Percentiles rank a stretch among this genome's conserved stretches.
These are phyloP conservation scores for Stegodyphus mimosarum DNA, from an alignment of 1,140 invertebrate genomes.

Conservation along the genomic window DNA sequence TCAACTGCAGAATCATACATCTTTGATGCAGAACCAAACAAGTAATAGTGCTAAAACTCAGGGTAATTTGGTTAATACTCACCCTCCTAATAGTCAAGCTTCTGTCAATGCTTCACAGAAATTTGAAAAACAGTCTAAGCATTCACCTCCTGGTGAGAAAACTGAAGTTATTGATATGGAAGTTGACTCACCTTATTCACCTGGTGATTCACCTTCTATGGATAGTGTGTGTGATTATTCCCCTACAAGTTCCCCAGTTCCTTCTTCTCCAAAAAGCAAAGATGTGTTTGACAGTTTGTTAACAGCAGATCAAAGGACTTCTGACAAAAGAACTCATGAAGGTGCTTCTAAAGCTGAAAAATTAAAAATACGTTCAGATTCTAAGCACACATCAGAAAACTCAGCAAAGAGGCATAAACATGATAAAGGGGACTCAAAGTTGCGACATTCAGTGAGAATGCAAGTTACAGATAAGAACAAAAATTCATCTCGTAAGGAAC, in stretches of 20 bases:
- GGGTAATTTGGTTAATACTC: not conserved
- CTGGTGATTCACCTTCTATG: slow-evolving; percentile 58
- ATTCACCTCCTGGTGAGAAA: slow-evolving; percentile 62
- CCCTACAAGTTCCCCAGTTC: slow-evolving; percentile 43
- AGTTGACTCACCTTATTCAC: slow-evolving; percentile 69
- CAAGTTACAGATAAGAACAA: slow-evolving; percentile 47
- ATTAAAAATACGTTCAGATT: slow-evolving; percentile 6
- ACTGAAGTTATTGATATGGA: slow-evolving; percentile 75
- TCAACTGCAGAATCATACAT: slow-evolving; percentile 18
- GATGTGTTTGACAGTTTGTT: slow-evolving; percentile 59
- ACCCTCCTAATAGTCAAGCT: not conserved
- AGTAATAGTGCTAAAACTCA: slow-evolving; percentile 36
- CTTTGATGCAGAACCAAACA: slow-evolving; percentile 38
- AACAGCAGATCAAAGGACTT: slow-evolving; percentile 40
- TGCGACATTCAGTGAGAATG: slow-evolving; percentile 35
- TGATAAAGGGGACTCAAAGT: slow-evolving; percentile 37
- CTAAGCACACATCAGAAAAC: not conserved
- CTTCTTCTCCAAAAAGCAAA: slow-evolving; percentile 45
- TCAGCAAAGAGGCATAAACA: slow-evolving; percentile 42
- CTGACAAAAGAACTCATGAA: slow-evolving; percentile 36
- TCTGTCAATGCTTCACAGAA: slow-evolving; percentile 8
- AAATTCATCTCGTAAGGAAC: slow-evolving; percentile 37
- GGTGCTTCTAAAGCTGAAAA: slow-evolving; percentile 14
- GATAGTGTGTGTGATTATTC: slow-evolving; percentile 48
- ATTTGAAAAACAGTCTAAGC: slow-evolving; percentile 20